Evolutionary conservation across 2,888 invertebrate genomes (phyloP).

Genomic region (Ramazzottius varieornatus): DNA sequence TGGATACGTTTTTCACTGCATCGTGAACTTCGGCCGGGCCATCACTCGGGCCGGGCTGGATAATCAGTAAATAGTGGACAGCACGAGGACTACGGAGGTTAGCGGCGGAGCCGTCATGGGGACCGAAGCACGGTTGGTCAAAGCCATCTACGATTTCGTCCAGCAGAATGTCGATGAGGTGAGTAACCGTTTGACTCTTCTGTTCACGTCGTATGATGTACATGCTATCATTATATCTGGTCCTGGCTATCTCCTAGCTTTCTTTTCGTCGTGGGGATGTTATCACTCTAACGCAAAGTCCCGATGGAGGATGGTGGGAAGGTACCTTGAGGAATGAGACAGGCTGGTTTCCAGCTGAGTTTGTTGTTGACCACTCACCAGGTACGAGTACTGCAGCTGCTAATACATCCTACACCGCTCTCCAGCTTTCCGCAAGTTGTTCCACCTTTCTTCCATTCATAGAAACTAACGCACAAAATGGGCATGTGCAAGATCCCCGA

Average conservation of each 20-base stretch:
- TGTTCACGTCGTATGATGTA: too few species aligned
- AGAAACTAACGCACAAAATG: background rate
- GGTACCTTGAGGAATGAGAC: conserved; percentile 79
- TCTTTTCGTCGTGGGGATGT: conserved; percentile 84
- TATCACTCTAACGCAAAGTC: conserved; percentile 77
- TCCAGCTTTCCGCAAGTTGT: background rate
- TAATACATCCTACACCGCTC: background rate
- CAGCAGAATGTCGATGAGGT: conserved; percentile 92
- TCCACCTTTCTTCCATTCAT: background rate
- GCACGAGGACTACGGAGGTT: too few species aligned
- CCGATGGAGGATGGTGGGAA: conserved; percentile 99
- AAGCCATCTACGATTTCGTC: conserved; percentile 72
- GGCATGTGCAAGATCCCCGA: background rate
- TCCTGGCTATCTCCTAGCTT: conserved; percentile 30
- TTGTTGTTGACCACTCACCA: conserved; percentile 63
- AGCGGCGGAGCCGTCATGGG: too few species aligned
- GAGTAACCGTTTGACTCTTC: conserved; percentile 13
- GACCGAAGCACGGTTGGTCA: conserved; percentile 29
- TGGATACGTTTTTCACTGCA: too few species aligned
- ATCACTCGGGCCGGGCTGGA: too few species aligned
- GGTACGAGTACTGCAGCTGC: conserved; percentile 12
- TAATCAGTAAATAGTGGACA: too few species aligned
- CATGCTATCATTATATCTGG: background rate
- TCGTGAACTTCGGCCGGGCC: too few species aligned
- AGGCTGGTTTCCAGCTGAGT: conserved; percentile 95